Base-by-base conservation (phyloP, 1,140 invertebrate genomes). In the Bombus breviceps region DNA sequence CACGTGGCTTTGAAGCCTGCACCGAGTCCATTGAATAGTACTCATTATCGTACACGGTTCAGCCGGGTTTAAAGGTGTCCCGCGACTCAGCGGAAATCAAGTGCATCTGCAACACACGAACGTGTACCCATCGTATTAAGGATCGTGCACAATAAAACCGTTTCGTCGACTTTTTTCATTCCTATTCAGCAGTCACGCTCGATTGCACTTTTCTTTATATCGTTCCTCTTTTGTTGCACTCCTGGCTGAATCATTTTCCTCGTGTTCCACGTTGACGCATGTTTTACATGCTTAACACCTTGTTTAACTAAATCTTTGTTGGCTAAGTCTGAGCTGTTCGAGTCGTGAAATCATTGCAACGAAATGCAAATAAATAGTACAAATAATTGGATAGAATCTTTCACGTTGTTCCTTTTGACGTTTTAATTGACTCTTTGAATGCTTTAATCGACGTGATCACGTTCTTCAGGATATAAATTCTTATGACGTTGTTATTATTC, bases 21-120 rank as follows among this genome's bases (percentile, higher is more conserved):
- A 68, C 5, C 1, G 47, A 32, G 53, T 62, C 59, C 47, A 73
- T 43, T n/a, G 69, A 62, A 43, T 34, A 75, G 9, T 28, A 4
- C n/a, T 37, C 5, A 82, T 83, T 77, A 74, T 39, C 41, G 59
- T 75, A 53, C 18, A 53, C 28, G n/a, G 13, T 66, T 76, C 22
- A 34, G 12, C 22, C 28, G 43, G 34, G 28, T 25, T 34, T n/a
- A 59, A 13, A 41, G 62, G 76, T 71, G 68, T 82, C 22, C 34
- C 34, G 41, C 72, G 79, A 86, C 28, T 86, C 84, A 86, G 84
- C 84, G 72, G n/a, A 82, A 76, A 82, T 86, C 59, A 15, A 86
- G 79, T 41, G 47, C 43, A 64, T 82, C 59, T 57, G 13, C 25
- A 74, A 80, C 68, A 25, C n/a, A 59, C 47, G 43, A 68, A 28